These are phyloP conservation scores for Malachius bipustulatus DNA, from an alignment of 2,888 invertebrate species.

Conservation along the genomic window DNA sequence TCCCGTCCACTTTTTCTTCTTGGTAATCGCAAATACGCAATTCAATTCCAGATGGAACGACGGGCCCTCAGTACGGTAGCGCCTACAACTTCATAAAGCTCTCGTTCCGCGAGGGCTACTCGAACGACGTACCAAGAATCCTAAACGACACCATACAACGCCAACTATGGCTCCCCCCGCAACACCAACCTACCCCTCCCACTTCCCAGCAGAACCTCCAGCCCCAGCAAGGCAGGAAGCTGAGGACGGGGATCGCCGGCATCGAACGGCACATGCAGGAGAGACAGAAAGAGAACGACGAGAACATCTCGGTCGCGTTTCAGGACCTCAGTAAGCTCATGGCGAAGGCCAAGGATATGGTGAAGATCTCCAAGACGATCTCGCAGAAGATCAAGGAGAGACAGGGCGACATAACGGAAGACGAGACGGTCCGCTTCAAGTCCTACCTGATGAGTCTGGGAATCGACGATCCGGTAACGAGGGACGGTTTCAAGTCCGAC, in stretches of 20 bases:
- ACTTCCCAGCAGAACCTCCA: constrained; percentile 23
- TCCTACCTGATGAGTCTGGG: constrained; percentile 93
- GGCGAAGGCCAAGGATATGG: constrained; percentile 97
- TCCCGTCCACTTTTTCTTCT: neutral
- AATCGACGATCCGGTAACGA: constrained; percentile 94
- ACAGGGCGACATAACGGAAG: constrained; percentile 91
- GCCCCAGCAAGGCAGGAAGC: constrained; percentile 45
- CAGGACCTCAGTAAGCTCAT: constrained; percentile 91
- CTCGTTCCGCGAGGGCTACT: constrained; percentile 76
- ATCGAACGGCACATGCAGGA: constrained; percentile 89
- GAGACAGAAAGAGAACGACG: constrained; percentile 81
- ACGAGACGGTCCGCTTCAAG: constrained; percentile 93
- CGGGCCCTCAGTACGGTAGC: constrained; percentile 65
- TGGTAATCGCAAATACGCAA: constrained; percentile 15
- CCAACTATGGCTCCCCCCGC: constrained; percentile 50
- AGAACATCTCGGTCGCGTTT: constrained; percentile 86
- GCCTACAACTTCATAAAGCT: constrained; percentile 64
- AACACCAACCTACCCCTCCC: constrained; percentile 23
- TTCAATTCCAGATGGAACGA: constrained; percentile 25
- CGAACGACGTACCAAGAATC: constrained; percentile 48
- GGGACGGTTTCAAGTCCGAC: constrained; percentile 77
- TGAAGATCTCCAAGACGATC: constrained; percentile 78
- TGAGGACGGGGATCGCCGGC: constrained; percentile 84
- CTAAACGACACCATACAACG: constrained; percentile 51
- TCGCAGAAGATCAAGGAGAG: constrained; percentile 86